phyloP scores from a whole-genome alignment of 2,888 invertebrate species.

The Bombylius discolor region DNA sequence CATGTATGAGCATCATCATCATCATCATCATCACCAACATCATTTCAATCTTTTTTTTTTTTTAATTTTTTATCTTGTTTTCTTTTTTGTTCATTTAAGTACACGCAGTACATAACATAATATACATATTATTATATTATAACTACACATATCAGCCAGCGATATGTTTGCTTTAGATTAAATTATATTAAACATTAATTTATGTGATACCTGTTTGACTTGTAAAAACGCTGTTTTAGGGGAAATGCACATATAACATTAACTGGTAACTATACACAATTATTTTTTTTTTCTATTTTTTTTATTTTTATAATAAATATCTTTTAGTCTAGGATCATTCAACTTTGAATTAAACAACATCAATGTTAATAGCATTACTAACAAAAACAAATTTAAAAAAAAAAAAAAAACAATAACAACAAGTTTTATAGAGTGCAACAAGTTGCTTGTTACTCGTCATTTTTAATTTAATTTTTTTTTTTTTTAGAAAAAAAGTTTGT shows the following conservation, averaged over 20 bases:
- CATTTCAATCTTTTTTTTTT: neutral
- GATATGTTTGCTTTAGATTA: conserved; percentile 11
- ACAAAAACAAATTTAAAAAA: neutral
- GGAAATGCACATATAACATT: neutral
- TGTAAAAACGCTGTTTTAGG: neutral
- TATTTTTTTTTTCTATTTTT: neutral
- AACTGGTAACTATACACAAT: neutral
- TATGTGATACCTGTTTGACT: conserved; percentile 9
- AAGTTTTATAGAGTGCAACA: neutral
- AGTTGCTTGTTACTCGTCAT: neutral
- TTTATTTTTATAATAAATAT: too few relatives aligned
- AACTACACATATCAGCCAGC: neutral
- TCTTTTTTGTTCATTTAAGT: neutral
- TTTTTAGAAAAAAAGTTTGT: too few relatives aligned
- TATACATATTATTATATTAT: neutral
- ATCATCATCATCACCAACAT: neutral
- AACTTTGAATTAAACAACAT: neutral
- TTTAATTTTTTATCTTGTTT: too few relatives aligned
- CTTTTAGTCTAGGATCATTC: neutral
- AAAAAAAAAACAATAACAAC: neutral
- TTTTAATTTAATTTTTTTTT: too few relatives aligned
- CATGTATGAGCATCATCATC: neutral
- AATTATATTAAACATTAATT: conserved; percentile 11
- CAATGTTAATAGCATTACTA: too few relatives aligned
- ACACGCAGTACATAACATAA: too few relatives aligned